These are phyloP conservation scores for Neolamprologus sp. DNA, from an alignment of 2,113 vertebrate genomes.

Conservation along the genomic window DNA sequence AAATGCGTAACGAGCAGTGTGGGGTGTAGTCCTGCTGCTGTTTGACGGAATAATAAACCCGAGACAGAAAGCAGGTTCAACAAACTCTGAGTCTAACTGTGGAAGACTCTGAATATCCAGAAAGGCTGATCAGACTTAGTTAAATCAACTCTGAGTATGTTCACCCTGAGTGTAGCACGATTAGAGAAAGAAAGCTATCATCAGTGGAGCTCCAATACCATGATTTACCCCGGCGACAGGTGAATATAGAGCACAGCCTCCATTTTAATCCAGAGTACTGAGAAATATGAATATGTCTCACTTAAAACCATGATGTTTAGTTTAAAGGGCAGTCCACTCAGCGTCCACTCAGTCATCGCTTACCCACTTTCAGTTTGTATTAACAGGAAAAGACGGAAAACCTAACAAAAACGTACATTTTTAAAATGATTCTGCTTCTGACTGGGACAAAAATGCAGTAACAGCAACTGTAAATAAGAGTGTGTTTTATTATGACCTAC, in stretches of 20 bases:
- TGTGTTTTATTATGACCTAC: background rate
- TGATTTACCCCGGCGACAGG: background rate
- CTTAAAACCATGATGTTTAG: background rate
- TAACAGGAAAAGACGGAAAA: background rate
- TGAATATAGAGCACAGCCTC: background rate
- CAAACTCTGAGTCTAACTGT: background rate
- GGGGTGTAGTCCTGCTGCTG: background rate
- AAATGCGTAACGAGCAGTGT: background rate
- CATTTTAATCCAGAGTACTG: background rate
- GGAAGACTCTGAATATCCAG: fast-evolving
- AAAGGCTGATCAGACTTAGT: background rate
- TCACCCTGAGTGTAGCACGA: fast-evolving
- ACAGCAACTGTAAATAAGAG: background rate
- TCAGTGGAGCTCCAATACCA: background rate
- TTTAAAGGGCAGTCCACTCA: background rate
- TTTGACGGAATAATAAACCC: background rate
- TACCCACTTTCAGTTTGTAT: background rate
- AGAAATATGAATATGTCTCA: background rate
- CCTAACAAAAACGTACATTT: background rate
- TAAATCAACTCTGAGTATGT: background rate
- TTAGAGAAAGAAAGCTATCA: fast-evolving
- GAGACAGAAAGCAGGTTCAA: background rate
- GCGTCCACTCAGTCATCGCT: background rate
- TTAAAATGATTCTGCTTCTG: background rate
- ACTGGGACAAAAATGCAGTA: fast-evolving